Evolutionary conservation across 2,888 invertebrate genomes (phyloP), one percentile per base, ranked within the genome.

Genomic region (Ornithoptera priamus): DNA sequence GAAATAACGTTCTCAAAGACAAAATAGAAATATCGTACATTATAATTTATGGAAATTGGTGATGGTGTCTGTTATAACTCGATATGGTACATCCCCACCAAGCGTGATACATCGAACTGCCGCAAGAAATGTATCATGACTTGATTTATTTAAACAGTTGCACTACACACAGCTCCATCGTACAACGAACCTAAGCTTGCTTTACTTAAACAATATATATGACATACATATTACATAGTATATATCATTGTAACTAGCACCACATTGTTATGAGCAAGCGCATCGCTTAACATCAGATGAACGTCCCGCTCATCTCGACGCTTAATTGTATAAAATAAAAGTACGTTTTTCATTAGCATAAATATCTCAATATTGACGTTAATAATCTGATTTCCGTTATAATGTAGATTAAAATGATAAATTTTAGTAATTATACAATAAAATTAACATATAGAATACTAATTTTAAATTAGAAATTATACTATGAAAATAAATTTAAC

Each of bases 41-140:
- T 59, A 30, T 18, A 6, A 17, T 30, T 30, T 18, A 24, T 18
- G 24, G 7, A 7, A 24, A 72, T 70, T 69, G 63, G 65, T 72
- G 61, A 61, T 65, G 70, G 71, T 24, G n/a, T 65, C 74, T 78
- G 78, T 76, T 78, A 78, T 78, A 81, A 56, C 60, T 66, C 72
- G 74, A 74, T 77, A 77, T 76, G 77, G 76, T 72, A 71, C 67
- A 64, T 68, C 71, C 71, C 66, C 63, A 68, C 60, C 71, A 20
- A 46, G 30, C 36, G 22, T 5, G 39, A 42, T n/a, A n/a, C 22
- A 36, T n/a, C 61, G 58, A 63, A 24, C 66, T 46, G 46, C 63
- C 61, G 68, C 68, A 66, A 68, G 70, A 66, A 71, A 71, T 72
- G 70, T 71, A 71, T 68, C 70, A 65, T 50, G n/a, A 12, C 53